Evolutionary conservation across 2,113 vertebrate genomes (phyloP), one percentile per base, ranked within the genome.

Genomic region (Hippocampus mohnikei): DNA sequence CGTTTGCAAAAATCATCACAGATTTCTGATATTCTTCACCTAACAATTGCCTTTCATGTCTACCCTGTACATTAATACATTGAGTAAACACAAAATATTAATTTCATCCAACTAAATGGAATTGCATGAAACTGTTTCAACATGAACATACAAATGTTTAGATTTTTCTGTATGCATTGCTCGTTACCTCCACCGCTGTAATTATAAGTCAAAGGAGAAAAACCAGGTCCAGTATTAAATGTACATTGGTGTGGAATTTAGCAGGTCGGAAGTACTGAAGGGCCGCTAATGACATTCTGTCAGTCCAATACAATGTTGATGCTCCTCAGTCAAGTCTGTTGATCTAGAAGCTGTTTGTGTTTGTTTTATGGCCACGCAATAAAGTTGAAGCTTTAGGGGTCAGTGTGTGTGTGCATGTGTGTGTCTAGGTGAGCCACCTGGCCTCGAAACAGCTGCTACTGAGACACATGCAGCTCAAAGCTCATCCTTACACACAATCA

Each of bases 261-360:
- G 29, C 25, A 21, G 61, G 61, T 70, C 37, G 1, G 46, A 44
- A 75, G 41, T 55, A 23, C 48, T 69, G 67, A 53, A 40, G 62
- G 81, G 68, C 76, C 72, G 82, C 80, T 84, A 86, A 87, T 85
- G 75, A 85, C 83, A 76, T 69, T 76, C 70, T 81, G 73, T 67
- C 77, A 79, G 78, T 75, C 44, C 66, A 74, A 75, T 80, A 72
- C 67, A 76, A 85, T 86, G 80, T 72, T 81, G 64, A 74, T 68
- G 16, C 79, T 69, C 79, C 79, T 85, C 82, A 85, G 72, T 78
- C 71, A 66, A 66, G 55, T 15, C 72, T 89, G 84, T 89, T 90
- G 87, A 84, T 88, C 85, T 89, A 88, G 76, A 70, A 83, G 74
- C 76, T 72, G 76, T 85, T 88, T 88, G 84, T 88, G 84, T 88